A percentile compares a stretch with the other conserved stretches of the same genome.
Evolutionary conservation across 2,113 vertebrate genomes (phyloP).

Genomic region (Galbula dea): DNA sequence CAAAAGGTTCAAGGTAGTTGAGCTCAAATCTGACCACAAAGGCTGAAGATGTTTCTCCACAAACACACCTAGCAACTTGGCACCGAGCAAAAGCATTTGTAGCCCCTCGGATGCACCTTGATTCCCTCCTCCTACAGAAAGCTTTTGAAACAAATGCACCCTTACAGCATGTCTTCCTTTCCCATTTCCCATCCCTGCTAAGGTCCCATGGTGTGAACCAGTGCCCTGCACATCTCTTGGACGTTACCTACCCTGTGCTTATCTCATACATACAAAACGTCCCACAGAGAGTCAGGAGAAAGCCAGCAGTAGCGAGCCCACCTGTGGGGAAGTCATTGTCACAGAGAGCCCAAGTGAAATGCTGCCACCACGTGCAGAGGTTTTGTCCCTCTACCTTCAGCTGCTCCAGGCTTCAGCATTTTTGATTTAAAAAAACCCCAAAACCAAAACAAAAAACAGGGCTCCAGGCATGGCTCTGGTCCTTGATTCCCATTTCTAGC

Average conservation of each 20-base stretch:
- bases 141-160: fast-evolving
- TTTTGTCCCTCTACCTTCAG: background rate
- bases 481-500: background rate
- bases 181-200: fast-evolving
- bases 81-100: fast-evolving
- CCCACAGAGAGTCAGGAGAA: background rate
- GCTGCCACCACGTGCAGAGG: fast-evolving
- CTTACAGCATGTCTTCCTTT: background rate
- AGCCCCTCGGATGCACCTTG: fast-evolving
- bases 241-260: background rate
- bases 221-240: fast-evolving
- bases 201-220: fast-evolving
- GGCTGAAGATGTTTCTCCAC: background rate
- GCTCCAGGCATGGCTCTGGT: background rate
- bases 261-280: background rate
- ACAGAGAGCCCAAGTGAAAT: no score
- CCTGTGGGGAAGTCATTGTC: fast-evolving
- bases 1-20: background rate
- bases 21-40: fast-evolving
- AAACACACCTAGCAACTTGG: fast-evolving
- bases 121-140: background rate
- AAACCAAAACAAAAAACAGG: no score
- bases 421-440: background rate
- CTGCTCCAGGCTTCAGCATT: background rate
- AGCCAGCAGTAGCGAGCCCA: background rate